Base-by-base conservation (phyloP, 2,888 invertebrate genomes). In the Encarsia formosa region DNA sequence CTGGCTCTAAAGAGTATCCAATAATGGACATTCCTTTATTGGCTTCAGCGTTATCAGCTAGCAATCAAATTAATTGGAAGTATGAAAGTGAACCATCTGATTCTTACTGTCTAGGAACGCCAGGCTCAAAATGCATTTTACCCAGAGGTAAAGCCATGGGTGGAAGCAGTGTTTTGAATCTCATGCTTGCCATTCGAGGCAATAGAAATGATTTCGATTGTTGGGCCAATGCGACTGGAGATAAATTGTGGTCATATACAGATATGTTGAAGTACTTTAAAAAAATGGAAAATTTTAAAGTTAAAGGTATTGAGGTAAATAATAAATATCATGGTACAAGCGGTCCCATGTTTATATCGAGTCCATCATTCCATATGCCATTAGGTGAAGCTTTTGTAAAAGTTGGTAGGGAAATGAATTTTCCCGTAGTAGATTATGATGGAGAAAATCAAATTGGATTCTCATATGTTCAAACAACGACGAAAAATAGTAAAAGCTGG, bases 231-330 rank as follows among this genome's bases (percentile, higher is more conserved):
- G n/a, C 5, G 15, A 67, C 83, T 63, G 93, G 93, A 1, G 91
- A 91, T 70, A 78, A 81, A 0, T 93, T 93, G 9, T 95, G 94
- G 95, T 84, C 85, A 6, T 91, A 87, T 73, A 79, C 85, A 37
- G 82, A 88, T 59, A 86, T 91, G 4, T 75, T 91, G 42, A 88
- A 86, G 5, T 91, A 91, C 68, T 92, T 92, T 69, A 76, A 86
- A 24, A 91, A 91, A 73, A 89, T 90, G 0, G 91, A 92, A 73
- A 91, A 91, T 53, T 83, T 81, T 71, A 88, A 90, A 65, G 79
- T 90, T 5, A 91, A 91, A 68, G 90, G 90, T 0, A 90, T 91
- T 61, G 71, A 90, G 49, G 81, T 83, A 0, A 78, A 80, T 53
- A 88, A 86, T 0, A 80, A 84, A 0, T 91, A 89, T 63, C 91